Evolutionary conservation across 1,140 invertebrate genomes (phyloP).

Genomic region (Tigriopus japonicus): DNA sequence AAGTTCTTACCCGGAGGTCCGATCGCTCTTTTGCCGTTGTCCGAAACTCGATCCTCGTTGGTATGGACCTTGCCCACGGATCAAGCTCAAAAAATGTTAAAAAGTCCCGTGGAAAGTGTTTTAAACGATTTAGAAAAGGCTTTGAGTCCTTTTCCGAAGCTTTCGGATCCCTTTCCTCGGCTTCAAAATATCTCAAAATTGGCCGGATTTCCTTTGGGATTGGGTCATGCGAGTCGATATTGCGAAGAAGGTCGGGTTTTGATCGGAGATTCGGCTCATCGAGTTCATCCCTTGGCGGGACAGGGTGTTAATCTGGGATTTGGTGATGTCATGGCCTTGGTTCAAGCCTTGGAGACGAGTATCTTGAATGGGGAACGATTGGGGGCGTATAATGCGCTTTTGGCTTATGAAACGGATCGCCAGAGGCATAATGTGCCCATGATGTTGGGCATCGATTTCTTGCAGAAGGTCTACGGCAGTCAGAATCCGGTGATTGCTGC

Average conservation of each 20-base stretch:
- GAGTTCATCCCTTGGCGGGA: constrained; percentile 82
- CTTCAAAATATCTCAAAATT: background rate
- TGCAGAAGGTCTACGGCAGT: constrained; percentile 65
- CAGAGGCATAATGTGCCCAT: constrained; percentile 72
- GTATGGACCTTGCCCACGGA: constrained; percentile 1
- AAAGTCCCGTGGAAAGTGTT: background rate
- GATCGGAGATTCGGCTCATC: constrained; percentile 40
- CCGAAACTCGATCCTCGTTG: constrained; percentile 13
- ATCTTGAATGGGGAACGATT: constrained; percentile 39
- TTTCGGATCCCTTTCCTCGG: background rate
- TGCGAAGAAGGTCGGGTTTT: constrained; percentile 49
- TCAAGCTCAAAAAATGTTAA: constrained; percentile 15
- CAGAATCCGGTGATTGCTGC: constrained; percentile 27
- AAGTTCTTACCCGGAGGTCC: constrained; percentile 76
- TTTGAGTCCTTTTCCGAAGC: background rate
- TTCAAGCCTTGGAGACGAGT: constrained; percentile 44
- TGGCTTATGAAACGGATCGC: constrained; percentile 60
- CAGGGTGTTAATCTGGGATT: constrained; percentile 95
- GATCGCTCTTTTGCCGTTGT: constrained; percentile 71
- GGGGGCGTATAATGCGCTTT: constrained; percentile 43
- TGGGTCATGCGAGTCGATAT: constrained; percentile 73
- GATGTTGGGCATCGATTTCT: constrained; percentile 62
- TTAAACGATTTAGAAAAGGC: background rate
- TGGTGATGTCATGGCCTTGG: constrained; percentile 61
- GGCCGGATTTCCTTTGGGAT: constrained; percentile 74